Evolutionary conservation across 2,888 invertebrate genomes (phyloP), one percentile per base, ranked within the genome.

Genomic region (Zootermopsis nevadensis): DNA sequence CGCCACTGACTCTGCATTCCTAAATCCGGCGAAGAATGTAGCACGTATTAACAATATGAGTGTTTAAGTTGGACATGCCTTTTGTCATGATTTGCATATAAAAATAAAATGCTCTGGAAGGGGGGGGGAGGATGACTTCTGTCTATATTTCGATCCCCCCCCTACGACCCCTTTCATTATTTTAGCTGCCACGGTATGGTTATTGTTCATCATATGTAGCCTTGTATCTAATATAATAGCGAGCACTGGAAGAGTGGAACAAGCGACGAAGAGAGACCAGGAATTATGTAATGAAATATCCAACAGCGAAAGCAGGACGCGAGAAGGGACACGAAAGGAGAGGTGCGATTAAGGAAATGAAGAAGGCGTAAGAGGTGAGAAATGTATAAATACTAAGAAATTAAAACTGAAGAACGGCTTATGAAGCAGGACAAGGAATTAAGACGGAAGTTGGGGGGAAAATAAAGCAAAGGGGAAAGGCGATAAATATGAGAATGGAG

Each of bases 71-170:
- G n/a, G n/a, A n/a, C n/a, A 74, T 74, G 74, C 38, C 35, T 38
- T 74, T 74, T 74, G 66, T 79, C 79, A 66, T 79, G 38, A 79
- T 79, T 79, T 79, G 66, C 79, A 79, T n/a, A 22, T 48, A 38
- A 79, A 66, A 79, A 48, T 31, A 24, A 69, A 74, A 74, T 38
- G 74, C 74, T 2, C 38, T 38, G 3, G 2, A n/a, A 31, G 74
- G 22, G 74, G 38, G 74, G 38, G 74, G 38, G 74, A 15, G n/a
- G 0, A 38, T n/a, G 74, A 38, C 35, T 74, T 6, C 74, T 74
- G 24, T 72, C 35, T 72, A 72, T 72, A 72, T 72, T 42, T 30
- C 42, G 0, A 38, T 38, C 22, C 19, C 42, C 38, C 24, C 74
- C 38, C 38, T 33, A 38, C 8, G 38, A 38, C 19, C 74, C 74